A percentile compares a stretch with the other conserved stretches of the same genome.
phyloP scores from a whole-genome alignment of 2,888 invertebrate species.

The Pyrgus malvae region DNA sequence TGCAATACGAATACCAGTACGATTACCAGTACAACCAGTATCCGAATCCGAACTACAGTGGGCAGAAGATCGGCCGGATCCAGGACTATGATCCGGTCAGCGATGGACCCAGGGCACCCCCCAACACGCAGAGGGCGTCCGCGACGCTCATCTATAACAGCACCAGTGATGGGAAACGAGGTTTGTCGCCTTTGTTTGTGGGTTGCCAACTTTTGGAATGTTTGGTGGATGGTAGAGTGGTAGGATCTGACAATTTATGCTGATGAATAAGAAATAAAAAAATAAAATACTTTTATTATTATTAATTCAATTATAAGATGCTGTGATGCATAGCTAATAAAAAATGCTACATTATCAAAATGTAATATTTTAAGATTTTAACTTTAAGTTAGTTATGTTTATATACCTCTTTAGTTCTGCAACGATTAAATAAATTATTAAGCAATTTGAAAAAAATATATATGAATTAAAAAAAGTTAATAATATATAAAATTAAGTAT shows the following conservation, averaged over 20 bases:
- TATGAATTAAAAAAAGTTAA: too few relatives aligned
- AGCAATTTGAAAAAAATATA: too few relatives aligned
- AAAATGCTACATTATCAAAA: too few relatives aligned
- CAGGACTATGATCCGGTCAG: constrained; percentile 91
- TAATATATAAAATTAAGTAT: too few relatives aligned
- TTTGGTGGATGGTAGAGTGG: not conserved
- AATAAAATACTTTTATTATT: not conserved
- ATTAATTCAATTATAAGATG: too few relatives aligned
- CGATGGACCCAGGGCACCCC: constrained; percentile 86
- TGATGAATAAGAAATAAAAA: not conserved
- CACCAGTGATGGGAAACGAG: constrained; percentile 66
- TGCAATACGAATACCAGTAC: constrained; percentile 38
- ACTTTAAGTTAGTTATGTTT: too few relatives aligned
- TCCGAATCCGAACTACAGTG: constrained; percentile 33
- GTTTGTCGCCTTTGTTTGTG: constrained; percentile 44
- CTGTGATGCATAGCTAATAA: too few relatives aligned
- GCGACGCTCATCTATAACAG: constrained; percentile 92
- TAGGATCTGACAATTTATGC: not conserved
- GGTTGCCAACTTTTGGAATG: constrained; percentile 10
- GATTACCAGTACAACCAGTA: constrained; percentile 46
- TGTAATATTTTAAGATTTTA: too few relatives aligned
- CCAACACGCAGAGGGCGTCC: constrained; percentile 89
- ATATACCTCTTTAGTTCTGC: too few relatives aligned
- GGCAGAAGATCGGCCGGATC: constrained; percentile 85
- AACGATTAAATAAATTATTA: too few relatives aligned